Base-by-base conservation (phyloP, 2,888 invertebrate species). In the Diplolepis rosae region DNA sequence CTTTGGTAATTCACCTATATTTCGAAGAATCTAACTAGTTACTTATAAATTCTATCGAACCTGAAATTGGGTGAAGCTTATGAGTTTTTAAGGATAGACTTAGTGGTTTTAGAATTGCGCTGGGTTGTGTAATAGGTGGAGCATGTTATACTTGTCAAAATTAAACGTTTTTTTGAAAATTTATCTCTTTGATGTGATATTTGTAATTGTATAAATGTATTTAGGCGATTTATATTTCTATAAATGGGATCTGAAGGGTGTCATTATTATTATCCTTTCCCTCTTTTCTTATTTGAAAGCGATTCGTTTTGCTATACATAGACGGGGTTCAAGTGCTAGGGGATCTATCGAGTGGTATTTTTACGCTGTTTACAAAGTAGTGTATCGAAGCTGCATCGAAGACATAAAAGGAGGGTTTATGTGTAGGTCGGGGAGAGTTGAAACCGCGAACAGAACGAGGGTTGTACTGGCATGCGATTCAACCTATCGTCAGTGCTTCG, bases 311-410 rank as follows among this genome's bases (percentile, higher is more conserved):
- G 48, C 56, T 56, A 32, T 56, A 13, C 30, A 9, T 50, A 9
- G 18, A 61, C 56, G 35, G 66, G 50, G 32, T 28, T 69, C 15
- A 56, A 70, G 70, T 32, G 56, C 28, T 1, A 24, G 32, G 24
- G 39, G 24, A 35, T 56, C 45, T 75, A 84, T 84, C 80, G 83
- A 85, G 84, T 83, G 83, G 81, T 79, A 83, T 83, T 84, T 85
- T 85, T 81, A 78, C 79, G 80, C 81, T 84, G 81, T 85, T 84
- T 85, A 80, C 84, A 82, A 83, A 84, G 15, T 24, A 42, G 80
- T 82, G 77, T 82, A 79, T 82, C 80, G 77, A 67, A 78, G 74
- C 70, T 69, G 76, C 30, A 65, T 42, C 65, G 45, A 68, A 48
- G 27, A 65, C 52, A n/a, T 22, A 48, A 52, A 28, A 61, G 28